Percentiles rank a stretch among this genome's conserved stretches.
phyloP scores from a whole-genome alignment of 2,113 vertebrate genomes.

The Psilopsiagon aymara region DNA sequence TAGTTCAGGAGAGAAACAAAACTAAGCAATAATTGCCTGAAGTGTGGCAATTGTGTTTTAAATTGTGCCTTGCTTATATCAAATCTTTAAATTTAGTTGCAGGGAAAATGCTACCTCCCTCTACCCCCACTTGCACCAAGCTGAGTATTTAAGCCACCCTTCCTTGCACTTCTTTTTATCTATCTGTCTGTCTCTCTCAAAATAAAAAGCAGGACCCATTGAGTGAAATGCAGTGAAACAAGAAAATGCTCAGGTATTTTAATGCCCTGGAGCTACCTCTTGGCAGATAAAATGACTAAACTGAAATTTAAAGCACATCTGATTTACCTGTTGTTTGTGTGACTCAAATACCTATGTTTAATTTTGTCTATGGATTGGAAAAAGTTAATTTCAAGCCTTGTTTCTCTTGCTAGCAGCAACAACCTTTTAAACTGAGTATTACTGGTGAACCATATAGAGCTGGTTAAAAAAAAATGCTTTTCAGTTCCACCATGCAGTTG shows the following conservation, averaged over 20 bases:
- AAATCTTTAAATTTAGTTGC: neutral
- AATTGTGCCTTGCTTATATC: neutral
- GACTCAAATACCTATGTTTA: conserved; percentile 74
- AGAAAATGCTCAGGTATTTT: conserved; percentile 40
- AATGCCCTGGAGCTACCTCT: conserved; percentile 28
- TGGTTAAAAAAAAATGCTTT: conserved; percentile 72
- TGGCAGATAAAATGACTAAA: conserved; percentile 41
- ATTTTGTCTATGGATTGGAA: conserved; percentile 77
- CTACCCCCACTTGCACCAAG: neutral
- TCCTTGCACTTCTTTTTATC: neutral
- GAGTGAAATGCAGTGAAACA: conserved; percentile 30
- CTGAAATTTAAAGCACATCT: conserved; percentile 65
- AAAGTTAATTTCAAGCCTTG: conserved; percentile 82
- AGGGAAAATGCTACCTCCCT: neutral
- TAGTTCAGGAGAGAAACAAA: neutral
- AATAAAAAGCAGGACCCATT: conserved; percentile 6
- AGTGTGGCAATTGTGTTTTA: neutral
- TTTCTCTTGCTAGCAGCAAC: conserved; percentile 78
- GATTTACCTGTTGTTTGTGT: conserved; percentile 75
- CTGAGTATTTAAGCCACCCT: neutral
- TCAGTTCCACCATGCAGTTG: conserved; percentile 80
- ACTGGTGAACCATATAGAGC: conserved; percentile 74
- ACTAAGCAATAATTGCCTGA: neutral
- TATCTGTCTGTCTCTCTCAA: neutral
- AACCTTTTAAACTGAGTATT: conserved; percentile 78